Conservation (phyloP, 2,113 vertebrate species). For the Mugil cephalus region DNA sequence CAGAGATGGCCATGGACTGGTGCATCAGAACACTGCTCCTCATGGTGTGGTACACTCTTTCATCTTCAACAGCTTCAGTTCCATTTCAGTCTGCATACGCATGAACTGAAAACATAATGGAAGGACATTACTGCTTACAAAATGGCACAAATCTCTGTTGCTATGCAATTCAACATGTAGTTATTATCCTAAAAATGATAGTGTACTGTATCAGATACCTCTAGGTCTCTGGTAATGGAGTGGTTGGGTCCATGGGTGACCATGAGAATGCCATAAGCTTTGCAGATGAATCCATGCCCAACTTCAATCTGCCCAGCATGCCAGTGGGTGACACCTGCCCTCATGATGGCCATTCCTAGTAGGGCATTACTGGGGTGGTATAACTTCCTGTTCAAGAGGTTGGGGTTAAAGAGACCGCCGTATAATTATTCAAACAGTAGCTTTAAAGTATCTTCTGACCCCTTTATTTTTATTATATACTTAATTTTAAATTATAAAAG, state of each 20-base stretch:
- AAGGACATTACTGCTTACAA: not conserved
- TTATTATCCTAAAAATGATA: not conserved
- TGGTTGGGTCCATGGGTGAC: slow-evolving; percentile 94
- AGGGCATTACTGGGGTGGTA: slow-evolving; percentile 93
- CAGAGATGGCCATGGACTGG: slow-evolving; percentile 74
- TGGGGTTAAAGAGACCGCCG: not conserved
- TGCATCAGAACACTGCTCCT: slow-evolving; percentile 88
- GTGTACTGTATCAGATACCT: slow-evolving; percentile 77
- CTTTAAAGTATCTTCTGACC: too few relatives aligned
- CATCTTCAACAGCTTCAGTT: slow-evolving; percentile 92
- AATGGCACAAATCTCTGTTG: too few relatives aligned
- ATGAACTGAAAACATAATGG: slow-evolving; percentile 84
- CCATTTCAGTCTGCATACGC: slow-evolving; percentile 92
- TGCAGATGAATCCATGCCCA: slow-evolving; percentile 92
- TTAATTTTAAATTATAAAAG: too few relatives aligned
- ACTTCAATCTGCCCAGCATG: slow-evolving; percentile 92
- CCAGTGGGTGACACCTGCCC: slow-evolving; percentile 94
- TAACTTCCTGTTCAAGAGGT: slow-evolving; percentile 86
- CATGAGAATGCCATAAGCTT: slow-evolving; percentile 92
- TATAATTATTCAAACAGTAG: too few relatives aligned
- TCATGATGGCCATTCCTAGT: slow-evolving; percentile 93
- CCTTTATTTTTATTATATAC: too few relatives aligned
- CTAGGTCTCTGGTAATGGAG: slow-evolving; percentile 93
- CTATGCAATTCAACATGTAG: not conserved
- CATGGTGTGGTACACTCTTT: slow-evolving; percentile 89